These are phyloP conservation scores for Tragelaphus strepsiceros DNA, from an alignment of 2,113 vertebrate species.

Conservation along the genomic window DNA sequence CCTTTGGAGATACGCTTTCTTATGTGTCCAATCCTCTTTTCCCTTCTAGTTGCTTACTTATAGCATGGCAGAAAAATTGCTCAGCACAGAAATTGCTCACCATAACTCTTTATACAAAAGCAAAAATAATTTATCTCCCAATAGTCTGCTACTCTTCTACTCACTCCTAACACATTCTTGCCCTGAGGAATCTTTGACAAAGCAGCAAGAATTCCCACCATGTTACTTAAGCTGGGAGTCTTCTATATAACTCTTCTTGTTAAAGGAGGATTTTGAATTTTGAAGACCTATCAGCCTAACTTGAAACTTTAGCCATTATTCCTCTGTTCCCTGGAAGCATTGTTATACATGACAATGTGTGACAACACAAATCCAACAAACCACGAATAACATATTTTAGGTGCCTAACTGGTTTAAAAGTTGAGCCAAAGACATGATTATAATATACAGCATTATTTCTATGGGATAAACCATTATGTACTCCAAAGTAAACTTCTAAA, in stretches of 20 bases:
- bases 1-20: not conserved
- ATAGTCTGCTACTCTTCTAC: too few relatives aligned
- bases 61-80: not conserved
- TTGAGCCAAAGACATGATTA: not conserved
- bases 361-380: not conserved
- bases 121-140: not conserved
- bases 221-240: fast-evolving
- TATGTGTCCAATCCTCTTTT: not conserved
- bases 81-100: not conserved
- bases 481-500: not conserved
- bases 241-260: not conserved
- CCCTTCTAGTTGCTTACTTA: not conserved
- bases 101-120: not conserved
- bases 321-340: not conserved
- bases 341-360: not conserved
- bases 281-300: not conserved
- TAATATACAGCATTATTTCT: not conserved
- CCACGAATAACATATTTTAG: not conserved
- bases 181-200: not conserved
- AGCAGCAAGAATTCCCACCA: not conserved
- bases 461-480: not conserved
- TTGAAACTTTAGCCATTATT: not conserved
- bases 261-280: not conserved
- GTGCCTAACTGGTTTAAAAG: not conserved
- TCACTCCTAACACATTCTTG: not conserved